Evolutionary conservation across 2,888 invertebrate species (phyloP).

Genomic region (Brenthis ino): DNA sequence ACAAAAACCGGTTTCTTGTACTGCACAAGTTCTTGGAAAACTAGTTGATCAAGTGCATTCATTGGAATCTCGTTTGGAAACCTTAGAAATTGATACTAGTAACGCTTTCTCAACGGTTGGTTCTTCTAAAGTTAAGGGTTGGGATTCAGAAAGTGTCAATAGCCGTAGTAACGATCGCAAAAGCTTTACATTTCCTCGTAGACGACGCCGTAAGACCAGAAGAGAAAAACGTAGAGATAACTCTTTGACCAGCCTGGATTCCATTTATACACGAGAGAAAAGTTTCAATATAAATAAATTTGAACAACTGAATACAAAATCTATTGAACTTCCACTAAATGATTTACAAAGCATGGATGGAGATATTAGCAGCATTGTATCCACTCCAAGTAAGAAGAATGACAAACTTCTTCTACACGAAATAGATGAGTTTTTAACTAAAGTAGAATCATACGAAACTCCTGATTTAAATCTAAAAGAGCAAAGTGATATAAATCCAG

Average conservation of each 20-base stretch:
- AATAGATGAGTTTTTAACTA: constrained; percentile 76
- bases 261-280: constrained; percentile 33
- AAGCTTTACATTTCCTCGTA: constrained; percentile 69
- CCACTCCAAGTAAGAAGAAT: constrained; percentile 73
- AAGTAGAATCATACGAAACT: constrained; percentile 71
- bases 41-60: constrained; percentile 85
- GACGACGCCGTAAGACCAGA: constrained; percentile 61
- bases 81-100: constrained; percentile 61
- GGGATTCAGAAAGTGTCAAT: constrained; percentile 61
- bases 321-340: constrained; percentile 41
- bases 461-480: constrained; percentile 62
- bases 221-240: constrained; percentile 53
- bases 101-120: constrained; percentile 55
- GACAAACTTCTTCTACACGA: constrained; percentile 73
- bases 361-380: constrained; percentile 73
- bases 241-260: constrained; percentile 64
- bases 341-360: constrained; percentile 74
- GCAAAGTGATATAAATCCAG: constrained; percentile 51
- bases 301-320: constrained; percentile 21
- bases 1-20: constrained; percentile 70
- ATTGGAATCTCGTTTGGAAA: constrained; percentile 80
- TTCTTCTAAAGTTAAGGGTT: constrained; percentile 50
- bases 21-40: constrained; percentile 76
- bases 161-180: constrained; percentile 63
- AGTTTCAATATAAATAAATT: constrained; percentile 6